Evolutionary conservation across 2,797 vertebrate species (phyloP).

Genomic region (Mormyrops attenuatus): DNA sequence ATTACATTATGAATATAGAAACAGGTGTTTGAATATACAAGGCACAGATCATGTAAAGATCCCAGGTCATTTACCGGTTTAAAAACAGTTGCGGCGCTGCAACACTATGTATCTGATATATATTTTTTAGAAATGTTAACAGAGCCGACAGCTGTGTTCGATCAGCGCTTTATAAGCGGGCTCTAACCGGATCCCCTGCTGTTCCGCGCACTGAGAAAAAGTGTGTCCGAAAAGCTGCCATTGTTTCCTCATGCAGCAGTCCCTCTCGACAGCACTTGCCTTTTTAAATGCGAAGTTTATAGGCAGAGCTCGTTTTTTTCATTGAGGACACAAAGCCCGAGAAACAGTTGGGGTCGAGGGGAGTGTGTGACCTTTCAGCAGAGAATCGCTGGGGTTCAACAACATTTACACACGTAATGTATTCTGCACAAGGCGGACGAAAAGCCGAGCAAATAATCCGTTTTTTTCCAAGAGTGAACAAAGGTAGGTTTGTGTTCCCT

Average conservation of each 20-base stretch:
- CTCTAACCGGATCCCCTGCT: slow-evolving; percentile 68
- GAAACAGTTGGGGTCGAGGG: slow-evolving; percentile 73
- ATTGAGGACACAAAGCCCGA: slow-evolving; percentile 65
- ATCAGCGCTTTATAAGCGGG: slow-evolving; percentile 62
- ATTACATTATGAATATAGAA: neutral
- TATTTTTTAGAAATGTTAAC: slow-evolving; percentile 61
- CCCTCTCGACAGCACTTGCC: slow-evolving; percentile 68
- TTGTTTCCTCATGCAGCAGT: slow-evolving; percentile 65
- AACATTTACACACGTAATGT: slow-evolving; percentile 78
- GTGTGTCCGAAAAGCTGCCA: slow-evolving; percentile 74
- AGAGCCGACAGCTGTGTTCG: slow-evolving; percentile 67
- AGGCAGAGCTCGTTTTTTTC: slow-evolving; percentile 64
- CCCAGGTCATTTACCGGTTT: neutral
- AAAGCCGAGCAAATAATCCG: slow-evolving; percentile 63
- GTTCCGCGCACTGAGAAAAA: slow-evolving; percentile 73
- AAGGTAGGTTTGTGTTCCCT: slow-evolving; percentile 51
- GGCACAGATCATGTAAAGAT: neutral
- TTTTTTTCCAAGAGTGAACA: slow-evolving; percentile 52
- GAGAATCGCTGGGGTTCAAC: slow-evolving; percentile 67
- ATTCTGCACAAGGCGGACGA: slow-evolving; percentile 68
- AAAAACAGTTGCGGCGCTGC: neutral
- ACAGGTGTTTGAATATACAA: slow-evolving; percentile 18
- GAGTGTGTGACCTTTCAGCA: slow-evolving; percentile 76
- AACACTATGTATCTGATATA: slow-evolving; percentile 30
- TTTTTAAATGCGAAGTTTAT: slow-evolving; percentile 79